Conservation (phyloP, 2,888 invertebrate species). For the Philopedon plagiatum region DNA sequence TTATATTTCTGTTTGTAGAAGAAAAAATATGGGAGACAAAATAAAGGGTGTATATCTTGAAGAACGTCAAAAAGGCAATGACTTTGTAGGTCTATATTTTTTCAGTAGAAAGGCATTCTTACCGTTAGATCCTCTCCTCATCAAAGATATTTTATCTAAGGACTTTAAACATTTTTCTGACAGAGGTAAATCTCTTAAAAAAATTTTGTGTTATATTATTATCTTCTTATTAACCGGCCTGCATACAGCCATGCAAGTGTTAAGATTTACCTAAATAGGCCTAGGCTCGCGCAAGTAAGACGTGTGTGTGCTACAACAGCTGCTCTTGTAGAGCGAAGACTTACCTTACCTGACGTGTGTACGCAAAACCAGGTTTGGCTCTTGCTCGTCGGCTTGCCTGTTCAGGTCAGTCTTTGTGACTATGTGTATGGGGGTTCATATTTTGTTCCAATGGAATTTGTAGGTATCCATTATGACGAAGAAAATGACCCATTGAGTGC, state of each 20-base stretch:
- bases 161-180: slow-evolving; percentile 79
- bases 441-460: neutral
- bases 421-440: too few relatives aligned
- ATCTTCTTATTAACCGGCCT: too few relatives aligned
- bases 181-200: slow-evolving; percentile 68
- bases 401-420: too few relatives aligned
- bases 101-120: slow-evolving; percentile 75
- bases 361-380: too few relatives aligned
- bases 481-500: slow-evolving; percentile 74
- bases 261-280: too few relatives aligned
- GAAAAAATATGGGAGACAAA: slow-evolving; percentile 75
- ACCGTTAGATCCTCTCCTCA: slow-evolving; percentile 75
- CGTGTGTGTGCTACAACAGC: too few relatives aligned
- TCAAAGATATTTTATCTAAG: slow-evolving; percentile 71
- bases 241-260: too few relatives aligned
- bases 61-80: slow-evolving; percentile 68
- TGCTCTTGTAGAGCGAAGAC: too few relatives aligned
- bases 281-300: too few relatives aligned
- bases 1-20: slow-evolving; percentile 59
- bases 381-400: too few relatives aligned
- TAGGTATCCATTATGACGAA: slow-evolving; percentile 72
- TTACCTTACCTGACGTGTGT: too few relatives aligned
- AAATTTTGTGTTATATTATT: neutral
- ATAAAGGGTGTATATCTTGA: slow-evolving; percentile 74
- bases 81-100: slow-evolving; percentile 75